Conservation (phyloP, 1,140 invertebrate genomes). For the Triops longicaudatus region DNA sequence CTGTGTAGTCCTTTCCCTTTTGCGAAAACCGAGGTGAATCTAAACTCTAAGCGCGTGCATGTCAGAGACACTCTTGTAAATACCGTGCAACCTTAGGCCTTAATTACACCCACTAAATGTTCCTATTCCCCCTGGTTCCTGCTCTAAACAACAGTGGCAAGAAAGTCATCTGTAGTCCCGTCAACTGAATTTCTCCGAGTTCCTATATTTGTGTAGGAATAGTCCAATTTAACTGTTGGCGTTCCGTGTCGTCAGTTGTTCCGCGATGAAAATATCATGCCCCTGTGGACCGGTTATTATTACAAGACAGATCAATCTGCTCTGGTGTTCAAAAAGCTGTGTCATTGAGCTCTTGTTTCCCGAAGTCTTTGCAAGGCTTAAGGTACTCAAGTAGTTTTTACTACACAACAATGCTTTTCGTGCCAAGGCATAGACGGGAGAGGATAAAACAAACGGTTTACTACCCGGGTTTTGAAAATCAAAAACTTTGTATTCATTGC, state of each 20-base stretch:
- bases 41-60: neutral
- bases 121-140: constrained; percentile 3
- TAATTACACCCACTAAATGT: constrained; percentile 10
- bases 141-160: neutral
- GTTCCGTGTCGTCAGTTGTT: neutral
- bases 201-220: constrained; percentile 8
- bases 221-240: neutral
- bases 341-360: neutral
- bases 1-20: neutral
- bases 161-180: neutral
- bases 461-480: neutral
- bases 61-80: neutral
- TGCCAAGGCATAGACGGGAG: neutral
- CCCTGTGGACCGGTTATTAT: neutral
- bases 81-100: constrained; percentile 14
- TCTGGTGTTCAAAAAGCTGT: neutral
- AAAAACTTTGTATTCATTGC: too few relatives aligned
- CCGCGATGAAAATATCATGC: constrained; percentile 1
- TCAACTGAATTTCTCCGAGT: neutral
- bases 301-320: neutral
- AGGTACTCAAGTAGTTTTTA: neutral
- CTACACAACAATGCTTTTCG: neutral
- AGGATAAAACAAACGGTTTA: neutral
- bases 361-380: neutral
- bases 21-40: neutral